Evolutionary conservation across 1,140 invertebrate genomes (phyloP), one percentile per base, ranked within the genome.

Genomic region (Lepidurus arcticus): DNA sequence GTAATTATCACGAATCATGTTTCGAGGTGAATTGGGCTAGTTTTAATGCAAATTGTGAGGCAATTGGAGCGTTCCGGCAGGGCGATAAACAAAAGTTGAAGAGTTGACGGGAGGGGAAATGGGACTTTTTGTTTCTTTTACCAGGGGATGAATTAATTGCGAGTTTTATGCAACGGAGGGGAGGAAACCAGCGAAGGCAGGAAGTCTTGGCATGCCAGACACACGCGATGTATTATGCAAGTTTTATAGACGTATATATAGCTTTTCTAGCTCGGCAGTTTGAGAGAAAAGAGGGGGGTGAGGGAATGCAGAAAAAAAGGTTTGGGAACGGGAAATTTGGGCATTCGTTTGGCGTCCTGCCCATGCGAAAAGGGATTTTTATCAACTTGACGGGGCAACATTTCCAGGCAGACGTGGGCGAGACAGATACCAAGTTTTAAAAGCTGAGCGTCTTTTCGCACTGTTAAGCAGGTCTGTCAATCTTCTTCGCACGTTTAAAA

Each of bases 221-320:
- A 65, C 53, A 65, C 53, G 53, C 53, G 16, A 65, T 65, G 53
- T 65, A 65, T 65, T 65, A 65, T 65, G 53, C 53, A 65, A 65
- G n/a, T 65, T 65, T n/a, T 65, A 10, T 1, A 65, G 7, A 16
- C 53, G 21, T 65, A 65, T 11, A 65, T 65, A 65, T 65, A 65
- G 53, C 53, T 65, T 16, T 65, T 65, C 53, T 65, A 13, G 16
- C 53, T 65, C 53, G 53, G 53, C 16, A 21, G 53, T 21, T 65
- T 21, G 16, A n/a, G 8, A 21, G 53, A 16, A 16, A 16, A 16
- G 45, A 21, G 53, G 1, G 53, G 6, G 6, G 53, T 65, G 16
- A 21, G 16, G 53, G 53, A 13, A 13, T n/a, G 53, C 53, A n/a
- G 16, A n/a, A n/a, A n/a, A 65, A 65, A 21, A 65, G 16, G 2